These are phyloP conservation scores for Prunella strophiata DNA, from an alignment of 2,797 vertebrate species.

Conservation along the genomic window DNA sequence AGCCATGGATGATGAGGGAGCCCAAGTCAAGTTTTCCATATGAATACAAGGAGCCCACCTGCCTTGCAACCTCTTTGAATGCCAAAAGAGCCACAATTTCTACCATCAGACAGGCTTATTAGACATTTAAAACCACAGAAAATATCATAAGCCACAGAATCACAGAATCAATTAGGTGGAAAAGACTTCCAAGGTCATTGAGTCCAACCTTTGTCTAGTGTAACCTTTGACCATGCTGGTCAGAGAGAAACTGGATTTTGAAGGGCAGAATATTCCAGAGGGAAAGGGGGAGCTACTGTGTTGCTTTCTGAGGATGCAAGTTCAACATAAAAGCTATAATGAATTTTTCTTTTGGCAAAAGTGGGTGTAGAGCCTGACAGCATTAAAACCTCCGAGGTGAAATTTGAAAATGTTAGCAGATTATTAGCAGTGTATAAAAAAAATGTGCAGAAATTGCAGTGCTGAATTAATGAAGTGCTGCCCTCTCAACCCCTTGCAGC, in stretches of 20 bases:
- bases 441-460: background rate
- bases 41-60: background rate
- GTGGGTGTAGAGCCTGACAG: background rate
- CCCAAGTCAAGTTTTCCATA: background rate
- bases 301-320: background rate
- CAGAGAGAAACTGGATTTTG: background rate
- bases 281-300: background rate
- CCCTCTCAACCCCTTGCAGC: background rate
- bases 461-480: background rate
- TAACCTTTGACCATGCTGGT: background rate
- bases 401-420: background rate
- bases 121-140: background rate
- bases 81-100: background rate
- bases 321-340: background rate
- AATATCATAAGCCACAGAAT: background rate
- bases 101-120: background rate
- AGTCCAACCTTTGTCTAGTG: background rate
- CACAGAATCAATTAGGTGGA: background rate
- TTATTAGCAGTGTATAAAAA: background rate
- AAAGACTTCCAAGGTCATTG: background rate
- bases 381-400: background rate
- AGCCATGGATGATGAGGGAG: background rate
- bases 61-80: background rate
- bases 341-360: conserved; percentile 18
- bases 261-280: background rate